Evolutionary conservation across 2,113 vertebrate species (phyloP).

Genomic region (Nycticorax nycticorax): DNA sequence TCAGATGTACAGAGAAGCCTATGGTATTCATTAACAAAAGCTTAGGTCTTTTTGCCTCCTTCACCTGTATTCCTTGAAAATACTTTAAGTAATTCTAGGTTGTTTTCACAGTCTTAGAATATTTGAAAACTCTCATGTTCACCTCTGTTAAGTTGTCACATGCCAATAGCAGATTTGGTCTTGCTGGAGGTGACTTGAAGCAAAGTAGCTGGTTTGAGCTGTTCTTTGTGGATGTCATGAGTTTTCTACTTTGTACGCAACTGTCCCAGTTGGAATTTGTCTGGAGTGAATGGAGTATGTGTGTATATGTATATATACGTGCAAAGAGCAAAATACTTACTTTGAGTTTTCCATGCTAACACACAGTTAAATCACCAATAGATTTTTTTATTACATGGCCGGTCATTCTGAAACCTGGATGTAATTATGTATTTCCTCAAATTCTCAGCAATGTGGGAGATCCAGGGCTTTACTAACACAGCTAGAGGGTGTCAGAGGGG

Average conservation of each 20-base stretch:
- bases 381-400: background rate
- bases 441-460: background rate
- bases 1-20: background rate
- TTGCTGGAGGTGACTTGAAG: background rate
- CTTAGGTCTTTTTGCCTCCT: background rate
- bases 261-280: background rate
- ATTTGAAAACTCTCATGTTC: background rate
- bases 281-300: background rate
- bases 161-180: background rate
- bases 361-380: background rate
- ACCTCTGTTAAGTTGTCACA: background rate
- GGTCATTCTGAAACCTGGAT: background rate
- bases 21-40: background rate
- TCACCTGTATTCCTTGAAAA: background rate
- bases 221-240: background rate
- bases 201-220: background rate
- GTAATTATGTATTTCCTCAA: background rate
- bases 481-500: fast-evolving
- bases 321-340: background rate
- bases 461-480: background rate
- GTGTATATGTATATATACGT: background rate
- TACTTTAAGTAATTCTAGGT: background rate
- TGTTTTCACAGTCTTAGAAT: background rate
- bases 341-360: background rate
- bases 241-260: background rate